phyloP scores from a whole-genome alignment of 2,888 invertebrate genomes.

The Ditylenchus weischeri region DNA sequence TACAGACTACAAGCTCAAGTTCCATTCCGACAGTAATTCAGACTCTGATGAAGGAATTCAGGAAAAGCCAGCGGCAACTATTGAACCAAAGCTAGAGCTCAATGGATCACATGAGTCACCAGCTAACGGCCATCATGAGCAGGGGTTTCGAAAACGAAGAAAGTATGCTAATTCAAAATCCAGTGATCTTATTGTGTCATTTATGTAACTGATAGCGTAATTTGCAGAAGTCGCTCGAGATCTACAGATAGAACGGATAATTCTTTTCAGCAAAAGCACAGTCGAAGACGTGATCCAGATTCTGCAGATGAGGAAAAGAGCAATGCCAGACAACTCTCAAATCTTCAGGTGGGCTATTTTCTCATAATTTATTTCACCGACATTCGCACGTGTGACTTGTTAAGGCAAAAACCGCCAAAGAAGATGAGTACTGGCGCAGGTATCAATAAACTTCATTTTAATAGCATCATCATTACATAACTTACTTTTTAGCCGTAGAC shows the following conservation, averaged over 20 bases:
- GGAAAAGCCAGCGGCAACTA: neutral
- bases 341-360: neutral
- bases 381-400: too few species aligned
- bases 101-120: conserved; percentile 1
- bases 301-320: neutral
- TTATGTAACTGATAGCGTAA: neutral
- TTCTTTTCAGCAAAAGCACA: neutral
- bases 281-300: neutral
- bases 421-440: conserved; percentile 31
- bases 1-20: conserved; percentile 5
- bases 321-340: neutral
- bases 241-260: neutral
- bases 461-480: neutral
- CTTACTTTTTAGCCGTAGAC: conserved; percentile 31
- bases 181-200: neutral
- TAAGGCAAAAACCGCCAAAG: conserved; percentile 8
- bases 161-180: too few species aligned
- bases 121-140: too few species aligned
- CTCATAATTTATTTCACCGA: too few species aligned
- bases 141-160: too few species aligned
- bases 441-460: neutral
- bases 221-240: conserved; percentile 5
- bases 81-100: neutral
- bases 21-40: conserved; percentile 7
- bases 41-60: conserved; percentile 11